phyloP scores from a whole-genome alignment of 2,797 vertebrate genomes.

The Petrocephalus sullivani region DNA sequence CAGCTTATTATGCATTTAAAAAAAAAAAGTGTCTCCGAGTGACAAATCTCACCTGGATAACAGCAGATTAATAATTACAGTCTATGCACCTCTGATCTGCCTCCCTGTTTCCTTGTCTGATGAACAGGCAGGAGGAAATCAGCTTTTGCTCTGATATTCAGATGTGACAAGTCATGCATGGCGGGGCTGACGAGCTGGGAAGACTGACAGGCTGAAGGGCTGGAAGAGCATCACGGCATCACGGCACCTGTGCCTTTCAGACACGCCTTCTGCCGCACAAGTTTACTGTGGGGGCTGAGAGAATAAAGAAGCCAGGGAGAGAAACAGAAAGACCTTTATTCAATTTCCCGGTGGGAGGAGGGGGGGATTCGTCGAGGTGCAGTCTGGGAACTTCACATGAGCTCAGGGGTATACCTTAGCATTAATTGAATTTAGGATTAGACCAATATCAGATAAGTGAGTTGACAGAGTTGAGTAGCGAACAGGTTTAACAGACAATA shows the following conservation, averaged over 20 bases:
- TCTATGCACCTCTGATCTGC: background rate
- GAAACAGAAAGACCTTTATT: background rate
- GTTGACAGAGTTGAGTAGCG: background rate
- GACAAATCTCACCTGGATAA: background rate
- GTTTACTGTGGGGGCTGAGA: background rate
- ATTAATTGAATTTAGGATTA: background rate
- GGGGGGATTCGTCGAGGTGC: too few species aligned
- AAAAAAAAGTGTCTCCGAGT: background rate
- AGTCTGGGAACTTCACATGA: background rate
- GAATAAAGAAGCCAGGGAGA: background rate
- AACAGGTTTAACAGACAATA: too few species aligned
- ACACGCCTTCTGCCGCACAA: background rate
- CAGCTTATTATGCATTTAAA: background rate
- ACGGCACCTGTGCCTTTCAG: background rate
- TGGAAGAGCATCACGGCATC: background rate
- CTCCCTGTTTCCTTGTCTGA: background rate
- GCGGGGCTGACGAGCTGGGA: background rate
- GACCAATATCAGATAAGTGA: background rate
- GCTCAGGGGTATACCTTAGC: background rate
- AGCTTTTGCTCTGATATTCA: background rate
- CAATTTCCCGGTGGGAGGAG: background rate
- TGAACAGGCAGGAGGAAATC: background rate
- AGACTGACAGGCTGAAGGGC: background rate
- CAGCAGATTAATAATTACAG: background rate
- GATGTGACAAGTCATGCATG: background rate